These are phyloP conservation scores for Lanius collurio DNA, from an alignment of 2,113 vertebrate genomes.

Conservation along the genomic window DNA sequence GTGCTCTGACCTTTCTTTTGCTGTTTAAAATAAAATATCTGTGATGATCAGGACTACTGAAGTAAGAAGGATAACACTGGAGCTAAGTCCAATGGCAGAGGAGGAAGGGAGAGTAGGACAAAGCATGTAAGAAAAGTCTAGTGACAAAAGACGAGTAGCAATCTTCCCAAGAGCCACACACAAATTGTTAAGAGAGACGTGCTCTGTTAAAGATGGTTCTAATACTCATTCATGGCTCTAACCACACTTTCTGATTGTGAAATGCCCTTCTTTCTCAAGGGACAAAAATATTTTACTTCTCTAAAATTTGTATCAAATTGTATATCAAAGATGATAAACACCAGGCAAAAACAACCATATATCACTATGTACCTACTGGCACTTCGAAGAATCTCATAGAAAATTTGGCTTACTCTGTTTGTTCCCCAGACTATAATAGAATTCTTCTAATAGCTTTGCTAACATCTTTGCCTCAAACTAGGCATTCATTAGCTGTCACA, in stretches of 20 bases:
- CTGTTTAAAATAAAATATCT: background rate
- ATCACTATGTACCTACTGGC: background rate
- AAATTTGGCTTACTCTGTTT: background rate
- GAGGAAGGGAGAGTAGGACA: background rate
- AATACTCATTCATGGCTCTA: background rate
- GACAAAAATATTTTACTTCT: background rate
- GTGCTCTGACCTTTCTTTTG: background rate
- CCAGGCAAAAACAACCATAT: background rate
- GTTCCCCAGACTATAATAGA: background rate
- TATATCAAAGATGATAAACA: background rate
- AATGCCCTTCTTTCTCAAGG: background rate
- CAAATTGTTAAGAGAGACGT: background rate
- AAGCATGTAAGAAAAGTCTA: background rate
- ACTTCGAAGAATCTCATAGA: background rate
- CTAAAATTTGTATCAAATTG: background rate
- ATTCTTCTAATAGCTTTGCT: background rate
- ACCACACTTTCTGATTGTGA: background rate
- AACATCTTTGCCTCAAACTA: background rate
- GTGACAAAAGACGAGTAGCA: background rate
- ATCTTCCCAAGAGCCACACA: background rate
- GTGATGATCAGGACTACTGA: background rate
- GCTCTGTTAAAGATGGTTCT: background rate
- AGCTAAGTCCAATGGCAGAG: background rate
- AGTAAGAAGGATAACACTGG: background rate
- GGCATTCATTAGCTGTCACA: background rate